Conservation (phyloP, 2,888 invertebrate species). For the Uropetala carovei region DNA sequence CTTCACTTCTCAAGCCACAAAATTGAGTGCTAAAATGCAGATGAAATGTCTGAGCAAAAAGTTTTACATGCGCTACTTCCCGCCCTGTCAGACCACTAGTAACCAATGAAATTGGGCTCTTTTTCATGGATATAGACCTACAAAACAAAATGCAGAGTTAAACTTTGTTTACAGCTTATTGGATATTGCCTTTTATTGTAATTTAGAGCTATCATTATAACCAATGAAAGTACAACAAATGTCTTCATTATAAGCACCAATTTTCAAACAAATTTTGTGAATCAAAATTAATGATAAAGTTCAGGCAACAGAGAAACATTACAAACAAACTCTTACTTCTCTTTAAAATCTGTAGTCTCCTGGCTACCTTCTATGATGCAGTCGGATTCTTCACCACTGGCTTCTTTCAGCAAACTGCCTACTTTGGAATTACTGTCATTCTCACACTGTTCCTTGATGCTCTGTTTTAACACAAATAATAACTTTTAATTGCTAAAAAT, state of each 20-base stretch:
- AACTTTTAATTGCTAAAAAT: too few relatives aligned
- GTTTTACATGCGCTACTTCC: neutral
- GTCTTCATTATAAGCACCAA: too few relatives aligned
- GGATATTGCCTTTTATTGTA: too few relatives aligned
- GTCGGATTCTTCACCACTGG: constrained; percentile 51
- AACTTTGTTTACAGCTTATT: too few relatives aligned
- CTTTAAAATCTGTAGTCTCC: neutral
- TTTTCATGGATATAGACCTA: neutral
- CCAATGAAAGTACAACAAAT: neutral
- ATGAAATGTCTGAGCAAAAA: neutral
- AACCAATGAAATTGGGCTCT: constrained; percentile 17
- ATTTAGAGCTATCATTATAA: neutral
- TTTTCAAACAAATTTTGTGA: neutral
- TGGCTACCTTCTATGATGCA: constrained; percentile 47
- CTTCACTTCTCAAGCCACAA: neutral
- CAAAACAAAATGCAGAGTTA: too few relatives aligned
- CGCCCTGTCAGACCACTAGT: neutral
- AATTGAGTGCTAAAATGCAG: constrained; percentile 24
- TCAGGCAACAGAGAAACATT: neutral
- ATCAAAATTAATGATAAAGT: neutral
- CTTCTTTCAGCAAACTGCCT: neutral
- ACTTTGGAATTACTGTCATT: neutral
- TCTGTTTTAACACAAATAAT: too few relatives aligned
- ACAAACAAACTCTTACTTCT: neutral
- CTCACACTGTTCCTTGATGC: neutral